Evolutionary conservation across 2,113 vertebrate genomes (phyloP).

Genomic region (Micronisus gabar): DNA sequence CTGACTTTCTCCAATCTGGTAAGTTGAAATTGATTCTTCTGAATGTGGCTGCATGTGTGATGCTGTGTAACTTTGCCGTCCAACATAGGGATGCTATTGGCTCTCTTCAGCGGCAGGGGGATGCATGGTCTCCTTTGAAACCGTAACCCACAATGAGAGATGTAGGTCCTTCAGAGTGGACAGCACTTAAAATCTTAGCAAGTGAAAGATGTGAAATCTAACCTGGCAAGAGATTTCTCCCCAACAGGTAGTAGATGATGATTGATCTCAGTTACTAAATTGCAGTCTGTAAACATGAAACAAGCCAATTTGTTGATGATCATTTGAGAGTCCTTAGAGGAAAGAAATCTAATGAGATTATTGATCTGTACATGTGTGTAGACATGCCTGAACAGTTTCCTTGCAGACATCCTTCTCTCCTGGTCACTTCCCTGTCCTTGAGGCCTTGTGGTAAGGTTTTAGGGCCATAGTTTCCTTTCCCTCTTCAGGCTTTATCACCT

Average conservation of each 20-base stretch:
- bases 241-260: background rate
- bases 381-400: background rate
- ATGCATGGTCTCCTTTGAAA: background rate
- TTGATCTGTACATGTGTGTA: background rate
- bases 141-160: background rate
- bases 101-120: background rate
- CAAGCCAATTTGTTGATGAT: background rate
- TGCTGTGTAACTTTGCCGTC: background rate
- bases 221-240: background rate
- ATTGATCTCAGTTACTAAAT: background rate
- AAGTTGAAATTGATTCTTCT: background rate
- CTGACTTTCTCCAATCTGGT: conserved; percentile 96
- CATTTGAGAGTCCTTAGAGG: background rate
- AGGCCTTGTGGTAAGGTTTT: background rate
- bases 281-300: conserved; percentile 1
- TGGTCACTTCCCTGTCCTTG: background rate
- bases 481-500: background rate
- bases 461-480: background rate
- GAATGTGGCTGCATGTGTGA: rapidly evolving
- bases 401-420: background rate
- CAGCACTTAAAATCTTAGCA: background rate
- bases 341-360: background rate
- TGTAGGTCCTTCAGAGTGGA: background rate
- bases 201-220: background rate
- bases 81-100: rapidly evolving